A percentile compares a stretch with the other conserved stretches of the same genome.
Evolutionary conservation across 2,888 invertebrate species (phyloP).

Genomic region (Hydrotaea cyrtoneurina): DNA sequence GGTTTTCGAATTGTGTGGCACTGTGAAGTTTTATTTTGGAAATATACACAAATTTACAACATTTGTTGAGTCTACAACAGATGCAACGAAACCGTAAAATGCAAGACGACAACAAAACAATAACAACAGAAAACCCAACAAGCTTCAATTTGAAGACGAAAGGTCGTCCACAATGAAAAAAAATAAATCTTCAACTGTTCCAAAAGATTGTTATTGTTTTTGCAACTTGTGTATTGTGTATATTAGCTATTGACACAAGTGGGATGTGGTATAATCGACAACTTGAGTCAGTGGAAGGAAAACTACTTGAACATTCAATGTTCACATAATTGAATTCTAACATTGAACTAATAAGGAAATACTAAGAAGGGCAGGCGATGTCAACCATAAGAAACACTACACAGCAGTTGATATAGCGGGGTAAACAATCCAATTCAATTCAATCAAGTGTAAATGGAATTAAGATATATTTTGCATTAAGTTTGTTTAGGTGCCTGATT

Average conservation of each 20-base stretch:
- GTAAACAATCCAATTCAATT: too few relatives aligned
- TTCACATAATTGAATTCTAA: not conserved
- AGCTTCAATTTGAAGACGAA: slow-evolving; percentile 45
- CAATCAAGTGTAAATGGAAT: too few relatives aligned
- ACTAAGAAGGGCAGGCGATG: too few relatives aligned
- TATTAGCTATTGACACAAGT: slow-evolving; percentile 20
- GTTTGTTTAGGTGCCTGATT: too few relatives aligned
- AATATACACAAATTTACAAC: slow-evolving; percentile 41
- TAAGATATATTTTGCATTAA: too few relatives aligned
- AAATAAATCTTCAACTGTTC: too few relatives aligned
- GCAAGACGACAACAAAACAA: not conserved
- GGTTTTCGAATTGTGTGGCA: slow-evolving; percentile 1
- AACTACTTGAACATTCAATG: not conserved
- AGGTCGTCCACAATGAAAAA: slow-evolving; percentile 48
- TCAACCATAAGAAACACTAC: too few relatives aligned
- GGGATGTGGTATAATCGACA: not conserved
- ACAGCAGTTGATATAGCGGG: not conserved
- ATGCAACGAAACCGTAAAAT: slow-evolving; percentile 42
- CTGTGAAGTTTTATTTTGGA: not conserved
- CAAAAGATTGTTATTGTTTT: slow-evolving; percentile 18
- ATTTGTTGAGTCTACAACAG: slow-evolving; percentile 56
- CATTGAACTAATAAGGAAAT: not conserved
- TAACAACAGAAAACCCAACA: slow-evolving; percentile 45
- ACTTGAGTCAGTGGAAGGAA: not conserved
- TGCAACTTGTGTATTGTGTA: slow-evolving; percentile 6